Evolutionary conservation across 2,797 vertebrate genomes (phyloP).

Genomic region (Macropus fuliginosus): DNA sequence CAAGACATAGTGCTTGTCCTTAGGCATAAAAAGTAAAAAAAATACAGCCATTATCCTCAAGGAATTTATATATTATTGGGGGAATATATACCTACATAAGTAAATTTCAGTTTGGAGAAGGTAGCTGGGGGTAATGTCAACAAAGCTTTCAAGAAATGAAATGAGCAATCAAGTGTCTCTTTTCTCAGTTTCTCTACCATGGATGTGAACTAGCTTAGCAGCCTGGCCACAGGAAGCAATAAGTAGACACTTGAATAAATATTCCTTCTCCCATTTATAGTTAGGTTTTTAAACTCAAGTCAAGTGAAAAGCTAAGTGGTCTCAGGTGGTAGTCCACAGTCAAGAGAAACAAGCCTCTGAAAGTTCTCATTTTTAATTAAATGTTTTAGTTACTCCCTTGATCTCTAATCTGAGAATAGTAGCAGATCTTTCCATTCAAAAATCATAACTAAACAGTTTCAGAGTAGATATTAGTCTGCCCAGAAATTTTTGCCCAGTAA

Average conservation of each 20-base stretch:
- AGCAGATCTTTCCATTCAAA: slow-evolving; percentile 14
- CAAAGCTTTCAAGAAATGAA: slow-evolving; percentile 1
- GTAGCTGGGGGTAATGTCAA: neutral
- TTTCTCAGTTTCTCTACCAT: slow-evolving; percentile 21
- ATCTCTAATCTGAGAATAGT: slow-evolving; percentile 6
- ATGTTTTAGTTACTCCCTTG: slow-evolving; percentile 20
- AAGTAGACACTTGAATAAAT: slow-evolving; percentile 33
- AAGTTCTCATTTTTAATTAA: slow-evolving; percentile 38
- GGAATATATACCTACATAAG: neutral
- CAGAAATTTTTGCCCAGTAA: neutral
- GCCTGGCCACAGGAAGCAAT: slow-evolving; percentile 15
- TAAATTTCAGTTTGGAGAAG: neutral
- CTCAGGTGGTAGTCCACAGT: neutral
- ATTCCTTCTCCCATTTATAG: slow-evolving; percentile 24
- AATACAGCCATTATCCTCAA: neutral
- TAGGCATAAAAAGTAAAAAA: neutral
- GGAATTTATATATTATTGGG: neutral
- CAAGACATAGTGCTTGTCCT: neutral
- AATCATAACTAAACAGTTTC: neutral
- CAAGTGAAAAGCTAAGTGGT: neutral
- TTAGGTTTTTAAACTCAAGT: slow-evolving; percentile 24
- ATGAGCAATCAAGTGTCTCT: neutral
- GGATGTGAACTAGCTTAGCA: slow-evolving; percentile 17
- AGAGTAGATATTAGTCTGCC: neutral
- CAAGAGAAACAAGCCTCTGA: neutral